Evolutionary conservation across 1,140 invertebrate species (phyloP).

Genomic region (Scaptomyza graminum): DNA sequence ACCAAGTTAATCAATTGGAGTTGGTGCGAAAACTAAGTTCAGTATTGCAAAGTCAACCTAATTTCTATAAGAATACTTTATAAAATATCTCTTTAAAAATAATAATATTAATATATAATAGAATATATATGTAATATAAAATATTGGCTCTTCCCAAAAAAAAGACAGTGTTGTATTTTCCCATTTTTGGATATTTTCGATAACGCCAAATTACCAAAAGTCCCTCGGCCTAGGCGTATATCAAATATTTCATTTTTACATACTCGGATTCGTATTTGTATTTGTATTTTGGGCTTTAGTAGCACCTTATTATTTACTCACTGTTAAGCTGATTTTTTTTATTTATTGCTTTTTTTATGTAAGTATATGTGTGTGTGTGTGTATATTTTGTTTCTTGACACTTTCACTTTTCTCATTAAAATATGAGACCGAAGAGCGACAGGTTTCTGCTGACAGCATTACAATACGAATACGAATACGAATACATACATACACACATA

Average conservation of each 20-base stretch:
- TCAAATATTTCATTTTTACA: constrained; percentile 5
- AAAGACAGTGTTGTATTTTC: constrained; percentile 15
- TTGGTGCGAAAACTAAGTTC: not conserved
- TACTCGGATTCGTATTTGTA: constrained; percentile 18
- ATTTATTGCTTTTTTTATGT: constrained; percentile 2
- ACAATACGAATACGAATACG: constrained; percentile 5
- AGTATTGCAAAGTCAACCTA: not conserved
- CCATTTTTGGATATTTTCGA: constrained; percentile 4
- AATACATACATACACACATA: constrained; percentile 1
- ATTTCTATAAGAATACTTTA: no score
- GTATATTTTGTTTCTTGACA: constrained; percentile 66
- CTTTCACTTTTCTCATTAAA: constrained; percentile 82
- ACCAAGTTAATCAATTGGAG: not conserved
- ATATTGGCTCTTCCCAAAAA: no score
- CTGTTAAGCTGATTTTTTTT: constrained; percentile 51
- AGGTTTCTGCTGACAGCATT: constrained; percentile 36
- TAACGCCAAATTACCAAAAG: constrained; percentile 4
- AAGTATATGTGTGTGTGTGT: constrained; percentile 7
- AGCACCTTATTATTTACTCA: constrained; percentile 69
- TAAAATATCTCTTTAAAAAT: not conserved
- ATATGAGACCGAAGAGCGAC: constrained; percentile 58
- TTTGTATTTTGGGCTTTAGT: constrained; percentile 56
- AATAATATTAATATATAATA: no score
- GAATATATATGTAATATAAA: no score
- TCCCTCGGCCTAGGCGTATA: not conserved